Evolutionary conservation across 2,113 vertebrate genomes (phyloP), one percentile per base, ranked within the genome.

Genomic region (Malaclemys terrapin): DNA sequence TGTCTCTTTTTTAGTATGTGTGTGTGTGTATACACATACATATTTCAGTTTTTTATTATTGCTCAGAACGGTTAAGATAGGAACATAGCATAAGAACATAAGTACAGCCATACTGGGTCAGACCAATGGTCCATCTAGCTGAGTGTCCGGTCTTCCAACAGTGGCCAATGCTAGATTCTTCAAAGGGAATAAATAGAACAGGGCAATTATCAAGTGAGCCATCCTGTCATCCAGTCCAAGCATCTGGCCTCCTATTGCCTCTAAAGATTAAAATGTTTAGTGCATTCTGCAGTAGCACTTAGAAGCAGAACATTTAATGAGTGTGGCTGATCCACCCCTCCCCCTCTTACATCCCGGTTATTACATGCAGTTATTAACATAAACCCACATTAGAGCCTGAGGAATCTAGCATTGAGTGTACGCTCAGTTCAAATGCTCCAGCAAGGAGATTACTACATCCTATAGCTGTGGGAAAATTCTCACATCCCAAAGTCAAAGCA

Each of bases 351-450:
- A 95, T 94, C 82, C 89, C 59, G 88, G n/a, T 53, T 84, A 75
- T 47, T 45, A 50, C 57, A 29, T 50, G 45, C 65, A 42, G 85
- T 92, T 96, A 91, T 57, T 84, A 78, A 42, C 50, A n/a, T 93
- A 96, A 94, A 95, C 88, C 89, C 86, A 94, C 87, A 87, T 87
- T 83, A 93, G 65, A 17, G 75, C 84, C 85, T 88, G 65, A 85
- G 84, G 27, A 90, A 82, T 65, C 80, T 50, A 50, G 80, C 17
- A 82, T 52, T 45, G 53, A 10, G 22, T 88, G 50, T 72, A 52
- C 90, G 93, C 95, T 94, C 93, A 83, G 38, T 89, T 92, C 84
- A 93, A 91, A 92, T 75, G 45, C n/a, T 88, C 81, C 35, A 93
- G 53, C 49, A 83, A 84, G 79, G 81, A 90, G 89, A 89, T 96